phyloP scores from a whole-genome alignment of 2,113 vertebrate genomes.

The Nesoenas mayeri region DNA sequence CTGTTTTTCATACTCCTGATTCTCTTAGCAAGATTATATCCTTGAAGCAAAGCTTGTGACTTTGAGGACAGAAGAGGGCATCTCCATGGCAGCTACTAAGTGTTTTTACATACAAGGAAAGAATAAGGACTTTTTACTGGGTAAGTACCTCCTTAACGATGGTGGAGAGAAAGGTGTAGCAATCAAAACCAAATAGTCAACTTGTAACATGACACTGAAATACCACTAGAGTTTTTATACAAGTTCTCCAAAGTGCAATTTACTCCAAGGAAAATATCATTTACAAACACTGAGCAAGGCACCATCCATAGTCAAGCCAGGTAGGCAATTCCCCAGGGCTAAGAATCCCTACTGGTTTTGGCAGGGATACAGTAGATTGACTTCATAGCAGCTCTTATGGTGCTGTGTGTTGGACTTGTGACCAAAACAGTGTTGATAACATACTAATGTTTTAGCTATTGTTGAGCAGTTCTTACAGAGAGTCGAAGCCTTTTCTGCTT shows the following conservation, averaged over 20 bases:
- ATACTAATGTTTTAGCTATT: background rate
- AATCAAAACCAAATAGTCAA: background rate
- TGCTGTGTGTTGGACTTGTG: background rate
- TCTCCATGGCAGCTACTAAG: background rate
- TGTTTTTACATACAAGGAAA: background rate
- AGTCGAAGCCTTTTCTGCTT: background rate
- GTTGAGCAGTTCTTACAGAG: background rate
- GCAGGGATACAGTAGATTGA: background rate
- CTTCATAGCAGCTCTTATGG: accelerated
- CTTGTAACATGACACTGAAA: background rate
- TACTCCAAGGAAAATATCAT: background rate
- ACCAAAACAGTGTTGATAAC: background rate
- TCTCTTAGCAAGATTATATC: background rate
- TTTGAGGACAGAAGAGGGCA: background rate
- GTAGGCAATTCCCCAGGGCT: background rate
- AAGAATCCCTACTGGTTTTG: background rate
- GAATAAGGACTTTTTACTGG: background rate
- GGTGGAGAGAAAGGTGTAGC: background rate
- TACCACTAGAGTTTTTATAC: background rate
- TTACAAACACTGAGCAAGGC: background rate
- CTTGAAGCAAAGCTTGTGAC: background rate
- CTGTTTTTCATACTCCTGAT: background rate
- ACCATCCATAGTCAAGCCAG: background rate
- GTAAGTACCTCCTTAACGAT: background rate
- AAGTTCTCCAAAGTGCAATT: background rate